These are phyloP conservation scores for Machaerirhynchus nigripectus DNA, from an alignment of 2,113 vertebrate species.

Conservation along the genomic window DNA sequence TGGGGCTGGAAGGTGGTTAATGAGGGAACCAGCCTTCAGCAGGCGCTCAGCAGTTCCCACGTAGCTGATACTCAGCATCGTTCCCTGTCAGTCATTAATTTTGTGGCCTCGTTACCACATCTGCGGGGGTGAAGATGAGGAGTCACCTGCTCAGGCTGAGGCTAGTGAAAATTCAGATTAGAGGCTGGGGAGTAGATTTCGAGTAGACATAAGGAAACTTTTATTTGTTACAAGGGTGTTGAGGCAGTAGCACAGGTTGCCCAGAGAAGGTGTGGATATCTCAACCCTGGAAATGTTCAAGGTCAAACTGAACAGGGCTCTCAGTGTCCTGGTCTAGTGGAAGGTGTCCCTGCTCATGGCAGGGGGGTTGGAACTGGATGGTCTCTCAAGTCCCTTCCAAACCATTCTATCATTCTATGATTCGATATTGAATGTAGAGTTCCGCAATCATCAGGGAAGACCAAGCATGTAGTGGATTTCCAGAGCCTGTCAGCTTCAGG, in stretches of 20 bases:
- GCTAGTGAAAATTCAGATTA: not conserved
- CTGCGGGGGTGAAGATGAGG: not conserved
- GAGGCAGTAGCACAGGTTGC: not conserved
- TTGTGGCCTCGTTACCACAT: fast-evolving
- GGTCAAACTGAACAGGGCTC: fast-evolving
- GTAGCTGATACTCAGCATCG: fast-evolving
- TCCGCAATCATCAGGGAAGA: not conserved
- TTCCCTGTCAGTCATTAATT: not conserved
- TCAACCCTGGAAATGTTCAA: not conserved
- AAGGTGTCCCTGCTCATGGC: not conserved
- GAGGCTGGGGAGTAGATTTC: not conserved
- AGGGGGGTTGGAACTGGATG: fast-evolving
- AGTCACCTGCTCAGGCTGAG: not conserved
- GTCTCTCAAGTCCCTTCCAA: not conserved
- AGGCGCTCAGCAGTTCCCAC: not conserved
- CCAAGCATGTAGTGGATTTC: not conserved
- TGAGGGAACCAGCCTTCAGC: not conserved
- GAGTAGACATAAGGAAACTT: not conserved
- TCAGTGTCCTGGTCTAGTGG: not conserved
- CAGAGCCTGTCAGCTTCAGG: not conserved
- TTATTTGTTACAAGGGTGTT: not conserved
- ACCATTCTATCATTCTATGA: not conserved
- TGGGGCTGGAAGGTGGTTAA: not conserved
- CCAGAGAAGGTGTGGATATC: not conserved
- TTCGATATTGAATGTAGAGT: not conserved